phyloP scores from a whole-genome alignment of 2,113 vertebrate species.

The Astatoreochromis straeleni region DNA sequence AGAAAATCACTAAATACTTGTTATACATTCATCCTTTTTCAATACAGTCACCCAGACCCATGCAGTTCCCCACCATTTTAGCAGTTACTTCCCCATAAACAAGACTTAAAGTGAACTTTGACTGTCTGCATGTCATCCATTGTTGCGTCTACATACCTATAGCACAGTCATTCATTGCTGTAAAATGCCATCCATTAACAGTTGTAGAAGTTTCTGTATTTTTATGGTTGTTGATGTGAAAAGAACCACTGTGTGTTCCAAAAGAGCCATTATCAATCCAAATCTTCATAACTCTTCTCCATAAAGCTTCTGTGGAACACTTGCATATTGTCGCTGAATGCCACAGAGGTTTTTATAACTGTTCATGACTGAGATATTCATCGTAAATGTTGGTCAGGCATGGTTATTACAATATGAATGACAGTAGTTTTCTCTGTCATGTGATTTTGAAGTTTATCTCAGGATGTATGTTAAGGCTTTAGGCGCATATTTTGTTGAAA shows the following conservation, averaged over 20 bases:
- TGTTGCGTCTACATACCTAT: constrained; percentile 35
- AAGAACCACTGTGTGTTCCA: constrained; percentile 24
- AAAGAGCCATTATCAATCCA: constrained; percentile 20
- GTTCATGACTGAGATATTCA: constrained; percentile 15
- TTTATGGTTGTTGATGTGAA: constrained; percentile 43
- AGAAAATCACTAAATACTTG: neutral
- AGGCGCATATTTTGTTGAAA: constrained; percentile 28
- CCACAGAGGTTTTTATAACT: neutral
- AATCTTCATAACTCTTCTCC: constrained; percentile 5
- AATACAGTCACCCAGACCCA: neutral
- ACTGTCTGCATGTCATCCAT: constrained; percentile 1
- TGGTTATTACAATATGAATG: constrained; percentile 34
- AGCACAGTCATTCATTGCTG: constrained; percentile 27
- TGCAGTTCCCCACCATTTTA: neutral
- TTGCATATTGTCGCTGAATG: neutral
- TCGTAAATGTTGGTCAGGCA: constrained; percentile 20
- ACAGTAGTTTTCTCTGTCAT: constrained; percentile 22
- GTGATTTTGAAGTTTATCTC: constrained; percentile 39
- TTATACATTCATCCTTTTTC: neutral
- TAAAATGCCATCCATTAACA: constrained; percentile 39
- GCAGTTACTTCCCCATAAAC: neutral
- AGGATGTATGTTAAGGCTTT: constrained; percentile 10
- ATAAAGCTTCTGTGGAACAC: neutral
- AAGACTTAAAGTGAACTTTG: constrained; percentile 14
- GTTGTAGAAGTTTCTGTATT: constrained; percentile 7